Base-by-base conservation (phyloP, 2,888 invertebrate species). In the Parnassius mnemosyne region DNA sequence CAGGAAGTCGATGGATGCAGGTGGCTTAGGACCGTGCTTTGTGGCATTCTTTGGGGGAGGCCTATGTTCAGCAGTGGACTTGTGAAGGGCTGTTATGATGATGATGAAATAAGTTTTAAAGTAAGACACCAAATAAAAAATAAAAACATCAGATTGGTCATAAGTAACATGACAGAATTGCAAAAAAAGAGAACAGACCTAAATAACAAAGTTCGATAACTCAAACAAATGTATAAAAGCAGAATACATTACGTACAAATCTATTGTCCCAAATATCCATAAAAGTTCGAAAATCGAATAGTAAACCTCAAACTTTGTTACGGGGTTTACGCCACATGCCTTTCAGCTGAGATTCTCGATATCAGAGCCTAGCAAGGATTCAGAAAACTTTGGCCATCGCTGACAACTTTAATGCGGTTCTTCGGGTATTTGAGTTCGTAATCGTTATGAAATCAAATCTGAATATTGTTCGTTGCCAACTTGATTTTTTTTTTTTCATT, bases 361-460 rank as follows among this genome's bases (percentile, higher is more conserved):
- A 78, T 79, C 60, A 60, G 47, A 73, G 80, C 75, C 78, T 77
- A 74, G 71, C 72, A 74, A 69, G 71, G 76, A 77, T 80, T 77
- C 75, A 71, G 66, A 59, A 77, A 85, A 85, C 77, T 85, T 85
- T 67, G 66, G 68, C 78, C 79, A 77, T 81, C 74, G 76, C 73
- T 74, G 72, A 71, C 77, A 79, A 84, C 76, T 84, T 85, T 83
- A 81, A 80, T 83, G 80, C 79, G 80, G 85, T 74, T 85, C 84
- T 75, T 70, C 76, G 74, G 77, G 78, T 78, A 75, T 78, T 49
- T 76, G 67, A 68, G 67, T 74, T 78, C 78, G 76, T 78, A 81
- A 84, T 82, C 81, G 20, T 79, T 82, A 77, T 78, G 80, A 82
- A 82, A 61, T 51, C 51, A 58, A 62, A 62, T 44, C 46, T 16